A percentile compares a stretch with the other conserved stretches of the same genome.
These are phyloP conservation scores for Cuniculus paca DNA, from an alignment of 2,797 vertebrate genomes.

Conservation along the genomic window DNA sequence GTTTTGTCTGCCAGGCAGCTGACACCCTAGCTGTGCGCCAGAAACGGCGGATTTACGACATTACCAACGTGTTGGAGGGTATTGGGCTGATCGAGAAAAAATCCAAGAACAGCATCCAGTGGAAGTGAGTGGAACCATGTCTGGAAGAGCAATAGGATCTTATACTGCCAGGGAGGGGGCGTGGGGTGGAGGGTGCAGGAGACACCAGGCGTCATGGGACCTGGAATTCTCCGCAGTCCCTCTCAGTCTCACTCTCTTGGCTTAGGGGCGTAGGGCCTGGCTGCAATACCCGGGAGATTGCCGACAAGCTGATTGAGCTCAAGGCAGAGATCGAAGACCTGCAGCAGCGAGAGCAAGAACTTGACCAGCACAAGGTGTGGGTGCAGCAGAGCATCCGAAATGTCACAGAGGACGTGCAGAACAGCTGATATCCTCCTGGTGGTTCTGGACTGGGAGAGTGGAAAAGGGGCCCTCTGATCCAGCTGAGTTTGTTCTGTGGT, in stretches of 20 bases:
- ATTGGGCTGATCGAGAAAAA: constrained; percentile 99
- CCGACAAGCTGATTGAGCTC: constrained; percentile 97
- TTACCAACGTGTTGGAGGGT: constrained; percentile 98
- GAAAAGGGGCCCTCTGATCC: constrained; percentile 48
- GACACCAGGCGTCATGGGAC: neutral
- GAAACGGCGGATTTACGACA: constrained; percentile 98
- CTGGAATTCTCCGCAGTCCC: neutral
- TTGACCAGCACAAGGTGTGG: constrained; percentile 99
- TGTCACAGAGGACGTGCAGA: constrained; percentile 97
- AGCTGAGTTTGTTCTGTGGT: constrained; percentile 32
- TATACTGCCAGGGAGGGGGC: neutral
- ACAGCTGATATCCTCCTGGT: constrained; percentile 97
- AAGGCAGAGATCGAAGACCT: constrained; percentile 98
- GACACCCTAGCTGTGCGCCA: constrained; percentile 98
- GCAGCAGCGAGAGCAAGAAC: constrained; percentile 94
- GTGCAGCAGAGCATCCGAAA: constrained; percentile 99
- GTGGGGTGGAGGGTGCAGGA: neutral
- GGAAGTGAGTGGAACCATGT: constrained; percentile 94
- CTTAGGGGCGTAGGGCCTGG: constrained; percentile 97
- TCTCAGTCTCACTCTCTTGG: constrained; percentile 27
- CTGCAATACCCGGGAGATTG: constrained; percentile 98
- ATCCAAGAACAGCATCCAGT: constrained; percentile 99
- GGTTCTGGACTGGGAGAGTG: constrained; percentile 40
- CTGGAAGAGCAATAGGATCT: neutral
- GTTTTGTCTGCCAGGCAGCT: constrained; percentile 92